Evolutionary conservation across 2,888 invertebrate species (phyloP), one percentile per base, ranked within the genome.

Genomic region (Morpho helenor): DNA sequence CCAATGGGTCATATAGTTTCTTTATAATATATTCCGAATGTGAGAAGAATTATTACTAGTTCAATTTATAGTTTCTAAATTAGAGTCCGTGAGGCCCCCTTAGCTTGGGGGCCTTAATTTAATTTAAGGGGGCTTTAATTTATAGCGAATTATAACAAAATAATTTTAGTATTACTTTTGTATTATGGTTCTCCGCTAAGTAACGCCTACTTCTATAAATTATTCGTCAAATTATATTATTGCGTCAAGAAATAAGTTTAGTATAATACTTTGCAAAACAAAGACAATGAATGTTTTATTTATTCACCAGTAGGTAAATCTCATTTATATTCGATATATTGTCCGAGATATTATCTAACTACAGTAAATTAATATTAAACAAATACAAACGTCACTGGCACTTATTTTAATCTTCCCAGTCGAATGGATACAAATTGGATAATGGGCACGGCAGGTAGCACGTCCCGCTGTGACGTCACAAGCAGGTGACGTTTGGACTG

Each of bases 371-470:
- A 41, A 50, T 50, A 40, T 49, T 40, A 46, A 8, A 45, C 16
- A 47, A 56, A 59, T 46, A 60, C 60, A 51, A 57, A 65, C 59
- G 64, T 68, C 66, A 63, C 54, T 49, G 49, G 55, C 66, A 68
- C 67, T 67, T 62, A 68, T 62, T 67, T 66, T 61, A 65, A 63
- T 60, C 49, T 62, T 48, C 48, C 22, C 61, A 49, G 60, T 59
- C 71, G 71, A 68, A 62, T 67, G 65, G 70, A 68, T 63, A 72
- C 69, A 80, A 80, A 83, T 84, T 82, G 80, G 75, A 78, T 83
- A 82, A 82, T 81, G 75, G 66, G 45, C 77, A 49, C 81, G 58
- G 70, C 73, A 66, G 80, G 75, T 69, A 80, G 74, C 71, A 67
- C 56, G 41, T 68, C 63, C 73, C 70, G 67, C 75, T 64, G 71